Conservation (phyloP, 2,113 vertebrate genomes). For the Anolis carolinensis region DNA sequence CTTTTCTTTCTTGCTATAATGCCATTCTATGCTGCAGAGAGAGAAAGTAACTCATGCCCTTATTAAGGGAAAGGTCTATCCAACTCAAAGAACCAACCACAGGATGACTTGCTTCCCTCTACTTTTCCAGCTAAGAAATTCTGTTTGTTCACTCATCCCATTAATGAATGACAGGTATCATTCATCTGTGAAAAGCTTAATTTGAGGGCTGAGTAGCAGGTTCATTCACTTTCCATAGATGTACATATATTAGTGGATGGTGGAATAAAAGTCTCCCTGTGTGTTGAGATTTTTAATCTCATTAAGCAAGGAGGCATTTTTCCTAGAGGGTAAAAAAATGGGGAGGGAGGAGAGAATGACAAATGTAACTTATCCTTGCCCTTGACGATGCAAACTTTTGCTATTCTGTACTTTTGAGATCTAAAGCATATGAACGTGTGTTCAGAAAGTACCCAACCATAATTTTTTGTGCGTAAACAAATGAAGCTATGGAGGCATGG, state of each 20-base stretch:
- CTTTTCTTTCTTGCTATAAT: constrained; percentile 5
- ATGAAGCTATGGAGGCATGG: no score
- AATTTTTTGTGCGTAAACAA: no score
- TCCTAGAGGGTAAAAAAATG: neutral
- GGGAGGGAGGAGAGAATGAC: neutral
- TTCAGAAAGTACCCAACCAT: no score
- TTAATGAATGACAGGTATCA: constrained; percentile 11
- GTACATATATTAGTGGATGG: neutral
- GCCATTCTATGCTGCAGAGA: neutral
- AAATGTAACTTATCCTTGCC: no score
- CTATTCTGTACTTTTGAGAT: neutral
- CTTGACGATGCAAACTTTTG: neutral
- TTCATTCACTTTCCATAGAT: neutral
- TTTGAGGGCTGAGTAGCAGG: neutral
- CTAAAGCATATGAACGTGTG: neutral
- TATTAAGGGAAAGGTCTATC: neutral
- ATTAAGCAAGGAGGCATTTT: neutral
- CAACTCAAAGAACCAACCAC: neutral
- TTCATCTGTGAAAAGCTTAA: constrained; percentile 7
- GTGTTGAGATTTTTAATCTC: neutral
- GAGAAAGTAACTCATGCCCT: neutral
- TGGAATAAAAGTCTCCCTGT: neutral
- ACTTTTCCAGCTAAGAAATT: neutral
- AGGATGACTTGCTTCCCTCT: neutral
- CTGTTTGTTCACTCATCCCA: constrained; percentile 7